phyloP scores from a whole-genome alignment of 2,113 vertebrate genomes.

The Chaetorhynchus papuensis region DNA sequence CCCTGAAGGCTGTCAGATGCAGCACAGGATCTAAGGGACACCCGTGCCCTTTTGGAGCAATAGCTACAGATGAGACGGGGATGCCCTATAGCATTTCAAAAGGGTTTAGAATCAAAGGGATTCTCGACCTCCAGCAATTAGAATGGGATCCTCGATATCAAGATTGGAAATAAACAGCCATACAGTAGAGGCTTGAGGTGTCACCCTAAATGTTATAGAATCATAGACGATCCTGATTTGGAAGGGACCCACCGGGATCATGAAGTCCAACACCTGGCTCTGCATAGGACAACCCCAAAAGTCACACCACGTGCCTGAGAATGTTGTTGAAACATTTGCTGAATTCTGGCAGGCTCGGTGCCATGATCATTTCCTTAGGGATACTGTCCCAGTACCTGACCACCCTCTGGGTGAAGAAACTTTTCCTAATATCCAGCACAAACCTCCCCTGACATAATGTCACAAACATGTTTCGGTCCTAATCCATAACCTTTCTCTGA shows the following conservation, averaged over 20 bases:
- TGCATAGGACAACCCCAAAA: background rate
- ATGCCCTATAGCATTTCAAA: background rate
- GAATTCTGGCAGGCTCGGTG: background rate
- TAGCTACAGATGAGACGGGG: background rate
- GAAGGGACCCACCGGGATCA: background rate
- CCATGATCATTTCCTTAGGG: background rate
- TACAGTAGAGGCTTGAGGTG: background rate
- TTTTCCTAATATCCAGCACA: background rate
- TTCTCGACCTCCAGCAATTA: background rate
- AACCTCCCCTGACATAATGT: background rate
- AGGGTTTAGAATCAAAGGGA: background rate
- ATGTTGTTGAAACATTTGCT: background rate
- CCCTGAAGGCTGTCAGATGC: background rate
- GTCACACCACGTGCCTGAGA: background rate
- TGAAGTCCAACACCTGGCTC: background rate
- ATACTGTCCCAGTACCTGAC: background rate
- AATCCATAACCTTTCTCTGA: background rate
- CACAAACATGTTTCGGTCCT: background rate
- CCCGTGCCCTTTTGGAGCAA: accelerated
- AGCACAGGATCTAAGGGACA: background rate
- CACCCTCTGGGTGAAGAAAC: background rate
- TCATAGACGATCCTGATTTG: background rate
- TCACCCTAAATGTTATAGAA: background rate
- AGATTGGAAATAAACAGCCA: background rate
- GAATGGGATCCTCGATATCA: background rate